Percentiles rank a stretch among this genome's conserved stretches.
These are phyloP conservation scores for Limonius californicus DNA, from an alignment of 1,140 invertebrate genomes.

Conservation along the genomic window DNA sequence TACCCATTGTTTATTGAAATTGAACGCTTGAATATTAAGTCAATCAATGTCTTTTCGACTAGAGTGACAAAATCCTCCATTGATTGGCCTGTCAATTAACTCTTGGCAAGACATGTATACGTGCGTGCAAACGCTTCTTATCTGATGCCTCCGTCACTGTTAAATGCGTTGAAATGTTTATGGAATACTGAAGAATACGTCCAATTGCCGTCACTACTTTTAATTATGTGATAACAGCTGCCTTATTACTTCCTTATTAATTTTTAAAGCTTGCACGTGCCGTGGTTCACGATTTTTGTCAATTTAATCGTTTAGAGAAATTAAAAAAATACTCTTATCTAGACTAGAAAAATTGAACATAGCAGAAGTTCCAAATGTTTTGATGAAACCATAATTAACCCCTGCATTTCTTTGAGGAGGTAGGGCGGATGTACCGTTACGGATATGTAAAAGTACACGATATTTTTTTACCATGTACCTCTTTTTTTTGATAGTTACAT, in stretches of 20 bases:
- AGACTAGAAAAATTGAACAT: no score
- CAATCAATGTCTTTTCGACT: slow-evolving; percentile 42
- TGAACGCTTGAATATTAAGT: slow-evolving; percentile 44
- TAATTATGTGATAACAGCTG: slow-evolving; percentile 12
- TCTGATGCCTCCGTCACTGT: slow-evolving; percentile 42
- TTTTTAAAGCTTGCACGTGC: neutral
- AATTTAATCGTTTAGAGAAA: no score
- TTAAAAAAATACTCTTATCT: no score
- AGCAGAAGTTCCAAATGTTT: no score
- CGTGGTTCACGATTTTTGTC: no score
- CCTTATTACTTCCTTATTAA: neutral
- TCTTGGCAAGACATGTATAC: slow-evolving; percentile 45
- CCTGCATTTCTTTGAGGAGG: no score
- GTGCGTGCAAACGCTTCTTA: slow-evolving; percentile 44
- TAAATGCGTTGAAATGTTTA: slow-evolving; percentile 42
- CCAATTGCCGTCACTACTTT: slow-evolving; percentile 17
- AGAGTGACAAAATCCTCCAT: slow-evolving; percentile 45
- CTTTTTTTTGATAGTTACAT: no score
- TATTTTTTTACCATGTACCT: no score
- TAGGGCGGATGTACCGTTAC: no score
- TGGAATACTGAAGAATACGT: slow-evolving; percentile 34
- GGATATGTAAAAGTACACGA: no score
- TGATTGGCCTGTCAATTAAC: slow-evolving; percentile 47
- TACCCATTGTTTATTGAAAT: slow-evolving; percentile 47
- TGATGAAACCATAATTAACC: no score